These are phyloP conservation scores for Heterocephalus glaber DNA, from an alignment of 2,113 vertebrate species.

Conservation along the genomic window DNA sequence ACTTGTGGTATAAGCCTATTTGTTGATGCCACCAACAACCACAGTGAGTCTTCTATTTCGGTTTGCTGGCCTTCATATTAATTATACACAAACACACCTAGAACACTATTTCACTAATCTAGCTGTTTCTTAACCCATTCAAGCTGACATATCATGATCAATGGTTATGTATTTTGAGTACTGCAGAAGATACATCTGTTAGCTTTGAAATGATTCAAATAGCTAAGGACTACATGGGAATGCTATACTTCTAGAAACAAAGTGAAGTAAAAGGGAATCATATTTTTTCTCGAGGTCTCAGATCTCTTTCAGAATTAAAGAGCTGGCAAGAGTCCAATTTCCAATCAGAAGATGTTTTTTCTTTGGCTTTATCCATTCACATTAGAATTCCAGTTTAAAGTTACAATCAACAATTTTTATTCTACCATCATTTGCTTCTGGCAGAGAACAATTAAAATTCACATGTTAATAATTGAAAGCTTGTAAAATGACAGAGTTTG, in stretches of 20 bases:
- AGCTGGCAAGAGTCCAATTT: slow-evolving; percentile 58
- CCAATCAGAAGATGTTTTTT: slow-evolving; percentile 63
- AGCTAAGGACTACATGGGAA: slow-evolving; percentile 15
- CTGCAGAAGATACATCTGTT: slow-evolving; percentile 10
- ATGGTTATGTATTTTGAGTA: slow-evolving; percentile 20
- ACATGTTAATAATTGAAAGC: slow-evolving; percentile 61
- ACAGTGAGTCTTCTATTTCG: background rate
- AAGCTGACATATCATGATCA: background rate
- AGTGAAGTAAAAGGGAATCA: slow-evolving; percentile 54
- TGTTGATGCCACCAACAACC: background rate
- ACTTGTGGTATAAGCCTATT: background rate
- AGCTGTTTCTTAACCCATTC: background rate
- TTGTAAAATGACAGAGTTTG: slow-evolving; percentile 51
- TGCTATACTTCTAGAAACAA: slow-evolving; percentile 67
- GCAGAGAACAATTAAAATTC: slow-evolving; percentile 66
- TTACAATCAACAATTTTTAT: slow-evolving; percentile 34
- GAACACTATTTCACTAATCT: background rate
- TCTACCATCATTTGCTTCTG: slow-evolving; percentile 20
- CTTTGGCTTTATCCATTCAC: background rate
- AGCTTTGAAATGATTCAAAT: slow-evolving; percentile 59
- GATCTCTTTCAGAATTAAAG: slow-evolving; percentile 44
- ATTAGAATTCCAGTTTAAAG: slow-evolving; percentile 66
- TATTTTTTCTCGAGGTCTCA: slow-evolving; percentile 46
- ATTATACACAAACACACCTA: background rate
- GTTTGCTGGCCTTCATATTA: background rate